Evolutionary conservation across 2,797 vertebrate species (phyloP), one percentile per base, ranked within the genome.

Genomic region (Garrulus glandarius): DNA sequence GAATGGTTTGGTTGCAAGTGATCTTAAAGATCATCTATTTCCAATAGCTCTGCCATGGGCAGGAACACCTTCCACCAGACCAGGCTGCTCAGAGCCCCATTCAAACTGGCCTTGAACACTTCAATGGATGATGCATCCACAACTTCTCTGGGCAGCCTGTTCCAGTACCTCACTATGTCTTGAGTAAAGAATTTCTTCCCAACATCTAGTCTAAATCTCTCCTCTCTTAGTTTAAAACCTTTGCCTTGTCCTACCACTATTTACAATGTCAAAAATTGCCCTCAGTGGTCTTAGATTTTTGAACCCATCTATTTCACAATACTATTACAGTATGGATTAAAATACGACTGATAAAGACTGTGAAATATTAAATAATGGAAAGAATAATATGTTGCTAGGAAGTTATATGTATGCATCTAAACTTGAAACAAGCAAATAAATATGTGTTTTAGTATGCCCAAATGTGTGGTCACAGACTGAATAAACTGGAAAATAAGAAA

Each of bases 81-180:
- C 20, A 52, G 21, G 10, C 20, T 57, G 8, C 37, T 57, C n/a
- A 44, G 22, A 64, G 12, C 8, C 12, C 2, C 12, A 30, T 44
- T 9, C 39, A 52, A 5, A 15, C 7, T 32, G 26, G 5, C 10
- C 24, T 71, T 52, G n/a, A 64, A 14, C 17, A 16, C 13, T 83
- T 52, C 17, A 11, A 46, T n/a, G 12, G 9, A 44, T 22, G 29
- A 10, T 0, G 0, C 11, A 64, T 11, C 8, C 14, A 57, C 29
- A 26, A 8, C 15, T 63, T 77, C 29, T 44, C 57, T 57, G n/a
- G 13, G 11, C 29, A 64, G 22, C 6, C 15, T 63, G 6, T 44
- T 69, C 24, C 30, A 39, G 11, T 19, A 34, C 15, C 8, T 57
- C n/a, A 26, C n/a, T 50, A 9, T 8, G 4, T 57, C 24, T 26